Conservation (phyloP, 2,888 invertebrate species). For the Eristalis intricaria region DNA sequence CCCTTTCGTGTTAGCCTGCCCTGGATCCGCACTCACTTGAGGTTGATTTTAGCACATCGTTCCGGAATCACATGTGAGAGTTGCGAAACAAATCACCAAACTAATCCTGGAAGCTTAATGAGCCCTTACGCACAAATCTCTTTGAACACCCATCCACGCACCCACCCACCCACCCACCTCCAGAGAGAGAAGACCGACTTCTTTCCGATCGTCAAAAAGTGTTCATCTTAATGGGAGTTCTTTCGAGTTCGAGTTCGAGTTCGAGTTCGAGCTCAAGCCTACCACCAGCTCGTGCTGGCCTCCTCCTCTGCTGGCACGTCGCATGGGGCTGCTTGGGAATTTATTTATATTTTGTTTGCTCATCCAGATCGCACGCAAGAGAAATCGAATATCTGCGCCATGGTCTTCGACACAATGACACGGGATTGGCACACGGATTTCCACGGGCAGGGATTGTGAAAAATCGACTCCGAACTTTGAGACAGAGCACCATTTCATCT, state of each 20-base stretch:
- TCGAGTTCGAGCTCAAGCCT: background rate
- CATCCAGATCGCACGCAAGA: constrained; percentile 47
- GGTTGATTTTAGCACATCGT: constrained; percentile 64
- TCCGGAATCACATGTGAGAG: constrained; percentile 55
- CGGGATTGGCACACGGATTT: constrained; percentile 37
- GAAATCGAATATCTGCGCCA: constrained; percentile 23
- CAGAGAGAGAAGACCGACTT: no score
- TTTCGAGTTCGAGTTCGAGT: constrained; percentile 33
- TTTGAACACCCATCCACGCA: constrained; percentile 11
- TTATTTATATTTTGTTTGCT: constrained; percentile 46
- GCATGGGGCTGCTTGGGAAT: constrained; percentile 50
- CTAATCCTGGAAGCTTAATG: constrained; percentile 67
- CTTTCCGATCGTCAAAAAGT: constrained; percentile 26
- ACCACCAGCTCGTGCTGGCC: background rate
- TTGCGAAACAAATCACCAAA: constrained; percentile 67
- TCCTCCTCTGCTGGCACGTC: constrained; percentile 29
- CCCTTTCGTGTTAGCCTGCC: constrained; percentile 2
- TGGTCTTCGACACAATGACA: constrained; percentile 30
- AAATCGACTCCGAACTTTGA: constrained; percentile 63
- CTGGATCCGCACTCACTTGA: constrained; percentile 28
- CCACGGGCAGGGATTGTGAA: constrained; percentile 47
- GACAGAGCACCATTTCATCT: constrained; percentile 5
- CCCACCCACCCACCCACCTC: background rate
- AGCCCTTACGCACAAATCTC: constrained; percentile 66
- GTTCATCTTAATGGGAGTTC: constrained; percentile 44